Conservation (phyloP, 2,888 invertebrate species). For the Eretmocerus hayati region DNA sequence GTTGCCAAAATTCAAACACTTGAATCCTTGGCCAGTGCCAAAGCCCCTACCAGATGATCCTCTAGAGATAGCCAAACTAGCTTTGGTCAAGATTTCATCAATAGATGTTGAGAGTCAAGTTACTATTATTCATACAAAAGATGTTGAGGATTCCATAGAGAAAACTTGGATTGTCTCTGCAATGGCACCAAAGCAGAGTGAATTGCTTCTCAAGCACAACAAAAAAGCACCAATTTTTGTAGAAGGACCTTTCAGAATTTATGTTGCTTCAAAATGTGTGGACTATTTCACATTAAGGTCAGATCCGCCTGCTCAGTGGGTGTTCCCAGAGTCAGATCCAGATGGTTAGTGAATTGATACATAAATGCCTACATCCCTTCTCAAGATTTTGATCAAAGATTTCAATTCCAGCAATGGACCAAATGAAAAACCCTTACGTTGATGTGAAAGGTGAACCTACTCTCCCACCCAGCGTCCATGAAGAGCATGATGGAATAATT, state of each 20-base stretch:
- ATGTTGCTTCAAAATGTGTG: conserved; percentile 66
- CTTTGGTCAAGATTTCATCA: conserved; percentile 75
- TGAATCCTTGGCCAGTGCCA: conserved; percentile 81
- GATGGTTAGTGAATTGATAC: conserved; percentile 59
- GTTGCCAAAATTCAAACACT: conserved; percentile 90
- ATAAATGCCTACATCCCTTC: too few relatives aligned
- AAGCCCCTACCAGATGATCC: conserved; percentile 69
- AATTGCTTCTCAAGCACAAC: conserved; percentile 61
- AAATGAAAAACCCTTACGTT: conserved; percentile 55
- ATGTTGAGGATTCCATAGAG: conserved; percentile 69
- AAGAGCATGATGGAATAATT: conserved; percentile 88
- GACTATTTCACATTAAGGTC: conserved; percentile 79
- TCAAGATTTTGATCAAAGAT: too few relatives aligned
- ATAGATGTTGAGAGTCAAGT: conserved; percentile 69
- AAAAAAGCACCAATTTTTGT: conserved; percentile 62
- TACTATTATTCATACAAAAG: conserved; percentile 59
- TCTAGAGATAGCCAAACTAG: conserved; percentile 71
- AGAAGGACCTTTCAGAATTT: conserved; percentile 78
- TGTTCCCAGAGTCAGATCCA: conserved; percentile 44
- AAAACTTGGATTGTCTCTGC: conserved; percentile 90
- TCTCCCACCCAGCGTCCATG: conserved; percentile 67
- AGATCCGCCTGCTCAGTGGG: conserved; percentile 48
- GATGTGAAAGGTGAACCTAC: conserved; percentile 49
- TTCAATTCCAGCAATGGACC: conserved; percentile 58
- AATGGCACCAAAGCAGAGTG: conserved; percentile 69